Conservation (phyloP, 2,113 vertebrate species). For the Oplegnathus fasciatus region DNA sequence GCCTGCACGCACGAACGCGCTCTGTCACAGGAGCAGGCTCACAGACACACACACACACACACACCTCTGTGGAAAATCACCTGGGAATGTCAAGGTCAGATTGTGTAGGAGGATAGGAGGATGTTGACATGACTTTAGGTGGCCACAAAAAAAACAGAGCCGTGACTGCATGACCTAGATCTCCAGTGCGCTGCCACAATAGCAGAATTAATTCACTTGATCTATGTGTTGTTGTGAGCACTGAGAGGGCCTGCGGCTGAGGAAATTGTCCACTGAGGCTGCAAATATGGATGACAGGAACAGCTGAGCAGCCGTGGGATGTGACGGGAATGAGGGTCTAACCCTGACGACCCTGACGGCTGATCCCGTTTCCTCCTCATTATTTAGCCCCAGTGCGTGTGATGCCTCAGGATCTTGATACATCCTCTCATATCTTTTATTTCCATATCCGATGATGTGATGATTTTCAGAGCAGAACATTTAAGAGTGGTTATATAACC, state of each 20-base stretch:
- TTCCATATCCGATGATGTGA: slow-evolving; percentile 42
- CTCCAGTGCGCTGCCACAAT: slow-evolving; percentile 74
- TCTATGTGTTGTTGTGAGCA: slow-evolving; percentile 77
- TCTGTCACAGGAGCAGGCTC: neutral
- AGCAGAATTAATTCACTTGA: slow-evolving; percentile 83
- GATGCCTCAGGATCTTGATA: slow-evolving; percentile 49
- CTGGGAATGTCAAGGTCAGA: slow-evolving; percentile 83
- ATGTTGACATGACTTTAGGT: slow-evolving; percentile 69
- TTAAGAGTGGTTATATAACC: slow-evolving; percentile 73
- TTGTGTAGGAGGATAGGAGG: slow-evolving; percentile 58
- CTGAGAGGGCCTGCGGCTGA: slow-evolving; percentile 69
- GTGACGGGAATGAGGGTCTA: slow-evolving; percentile 65
- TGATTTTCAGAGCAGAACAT: slow-evolving; percentile 60
- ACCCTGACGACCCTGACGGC: slow-evolving; percentile 58
- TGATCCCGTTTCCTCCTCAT: slow-evolving; percentile 67
- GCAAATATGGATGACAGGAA: slow-evolving; percentile 82
- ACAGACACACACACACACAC: slow-evolving; percentile 27
- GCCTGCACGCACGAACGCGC: neutral
- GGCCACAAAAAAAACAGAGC: slow-evolving; percentile 19
- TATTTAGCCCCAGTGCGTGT: slow-evolving; percentile 54
- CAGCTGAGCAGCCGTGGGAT: slow-evolving; percentile 77
- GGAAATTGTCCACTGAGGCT: slow-evolving; percentile 82
- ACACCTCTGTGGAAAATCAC: slow-evolving; percentile 72
- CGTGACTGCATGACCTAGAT: slow-evolving; percentile 81
- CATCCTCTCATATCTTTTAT: slow-evolving; percentile 44